Conservation (phyloP, 2,888 invertebrate species). For the Hemicrepidius hirtus region DNA sequence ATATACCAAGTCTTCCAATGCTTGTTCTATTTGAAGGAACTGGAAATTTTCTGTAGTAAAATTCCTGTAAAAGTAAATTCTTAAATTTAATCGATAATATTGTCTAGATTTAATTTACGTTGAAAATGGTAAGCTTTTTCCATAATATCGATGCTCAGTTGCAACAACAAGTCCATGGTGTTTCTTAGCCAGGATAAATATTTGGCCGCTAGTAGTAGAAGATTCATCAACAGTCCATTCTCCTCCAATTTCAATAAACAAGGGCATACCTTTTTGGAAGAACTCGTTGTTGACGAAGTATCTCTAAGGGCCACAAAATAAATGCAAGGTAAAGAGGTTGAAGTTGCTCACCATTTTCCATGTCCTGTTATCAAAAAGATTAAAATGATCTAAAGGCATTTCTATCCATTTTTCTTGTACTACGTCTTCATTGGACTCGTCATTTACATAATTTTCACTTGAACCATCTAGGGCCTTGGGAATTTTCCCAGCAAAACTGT, state of each 20-base stretch:
- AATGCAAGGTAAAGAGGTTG: neutral
- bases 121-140: conserved; percentile 79
- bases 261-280: conserved; percentile 74
- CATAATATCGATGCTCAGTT: conserved; percentile 90
- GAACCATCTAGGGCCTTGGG: too few relatives aligned
- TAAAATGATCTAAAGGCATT: conserved; percentile 73
- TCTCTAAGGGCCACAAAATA: conserved; percentile 68
- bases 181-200: conserved; percentile 76
- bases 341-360: conserved; percentile 73
- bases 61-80: conserved; percentile 40
- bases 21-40: conserved; percentile 70
- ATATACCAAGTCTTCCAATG: conserved; percentile 70
- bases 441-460: neutral
- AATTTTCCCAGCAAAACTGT: too few relatives aligned
- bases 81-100: too few relatives aligned
- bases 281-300: conserved; percentile 74
- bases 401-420: conserved; percentile 28
- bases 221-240: conserved; percentile 81
- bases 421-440: neutral
- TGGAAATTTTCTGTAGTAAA: conserved; percentile 63
- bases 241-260: conserved; percentile 83
- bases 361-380: conserved; percentile 72
- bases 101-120: too few relatives aligned
- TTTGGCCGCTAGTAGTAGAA: conserved; percentile 77
- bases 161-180: conserved; percentile 80